Base-by-base conservation (phyloP, 1,140 invertebrate genomes). In the Piezodorus guildinii region DNA sequence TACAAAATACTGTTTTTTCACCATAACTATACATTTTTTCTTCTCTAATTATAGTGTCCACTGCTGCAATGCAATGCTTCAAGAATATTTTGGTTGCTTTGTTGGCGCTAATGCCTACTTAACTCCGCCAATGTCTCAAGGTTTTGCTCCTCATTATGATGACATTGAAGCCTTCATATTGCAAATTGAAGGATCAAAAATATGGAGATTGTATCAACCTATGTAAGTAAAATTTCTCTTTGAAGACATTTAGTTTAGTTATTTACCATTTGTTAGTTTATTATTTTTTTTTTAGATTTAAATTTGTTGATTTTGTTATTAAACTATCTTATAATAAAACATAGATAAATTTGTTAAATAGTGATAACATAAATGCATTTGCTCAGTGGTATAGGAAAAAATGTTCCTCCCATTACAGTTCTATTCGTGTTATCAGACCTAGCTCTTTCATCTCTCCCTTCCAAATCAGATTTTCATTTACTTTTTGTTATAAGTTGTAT, bases 81-180 rank as follows among this genome's bases (percentile, higher is more conserved):
- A 98, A 77, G 96, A 98, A 76, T 89, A 84, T 72, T 97, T 98
- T 73, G 86, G 87, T 56, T 94, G 88, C 64, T 89, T 94, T 77
- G 91, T 95, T 52, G 95, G 95, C 12, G 88, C 91, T 3, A 98
- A 98, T 83, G 81, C 87, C 15, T 98, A 98, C 73, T 74, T 98
- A 54, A 98, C 96, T n/a, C 96, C 96, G 16, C 85, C 94, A 10
- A 86, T 88, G 63, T 89, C 88, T 70, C 94, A 98, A 80, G 95
- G 96, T 0, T 98, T 98, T 81, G 95, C 96, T 2, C 95, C 96
- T 0, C 95, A 98, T 77, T 98, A 88, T 76, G 96, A 99, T 79
- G 96, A 99, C 72, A 98, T 98, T 69, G 96, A 99, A 79, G 96
- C 95, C 16, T 98, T 99, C 74, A 85, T 99, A 63, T 72, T 99